phyloP scores from a whole-genome alignment of 1,140 invertebrate species.

The Philopotamus ludificatus region DNA sequence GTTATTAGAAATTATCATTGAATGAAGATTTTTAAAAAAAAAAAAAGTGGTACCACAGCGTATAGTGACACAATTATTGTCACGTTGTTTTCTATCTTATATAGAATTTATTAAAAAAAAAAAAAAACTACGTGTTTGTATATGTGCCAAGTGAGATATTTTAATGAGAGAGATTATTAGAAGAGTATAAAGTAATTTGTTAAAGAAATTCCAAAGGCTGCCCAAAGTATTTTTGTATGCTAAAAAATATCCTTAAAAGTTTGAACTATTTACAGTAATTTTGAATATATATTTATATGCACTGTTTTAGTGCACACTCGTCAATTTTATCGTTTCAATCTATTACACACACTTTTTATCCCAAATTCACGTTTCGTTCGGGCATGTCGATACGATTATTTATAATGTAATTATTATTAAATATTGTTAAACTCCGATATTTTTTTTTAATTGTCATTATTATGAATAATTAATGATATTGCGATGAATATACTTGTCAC shows the following conservation, averaged over 20 bases:
- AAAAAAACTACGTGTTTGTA: constrained; percentile 37
- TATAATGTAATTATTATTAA: constrained; percentile 5
- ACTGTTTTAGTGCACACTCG: constrained; percentile 15
- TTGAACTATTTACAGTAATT: constrained; percentile 20
- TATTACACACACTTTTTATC: constrained; percentile 21
- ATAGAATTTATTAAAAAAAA: constrained; percentile 41
- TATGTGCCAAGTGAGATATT: constrained; percentile 42
- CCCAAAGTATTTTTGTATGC: constrained; percentile 39
- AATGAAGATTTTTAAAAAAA: constrained; percentile 29
- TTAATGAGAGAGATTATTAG: constrained; percentile 41
- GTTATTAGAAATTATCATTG: constrained; percentile 33
- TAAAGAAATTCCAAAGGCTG: constrained; percentile 35
- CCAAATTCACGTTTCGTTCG: constrained; percentile 29
- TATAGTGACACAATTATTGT: constrained; percentile 37
- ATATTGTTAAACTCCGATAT: neutral
- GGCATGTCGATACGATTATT: constrained; percentile 25
- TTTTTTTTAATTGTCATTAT: constrained; percentile 6
- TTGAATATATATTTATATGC: constrained; percentile 16
- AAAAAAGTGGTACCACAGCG: constrained; percentile 37
- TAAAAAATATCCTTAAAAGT: constrained; percentile 28
- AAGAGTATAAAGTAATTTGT: constrained; percentile 34
- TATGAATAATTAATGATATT: neutral
- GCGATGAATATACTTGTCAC: neutral
- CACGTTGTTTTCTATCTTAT: constrained; percentile 41
- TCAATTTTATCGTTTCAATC: neutral